Base-by-base conservation (phyloP, 1,140 invertebrate species). In the Achroia grisella region DNA sequence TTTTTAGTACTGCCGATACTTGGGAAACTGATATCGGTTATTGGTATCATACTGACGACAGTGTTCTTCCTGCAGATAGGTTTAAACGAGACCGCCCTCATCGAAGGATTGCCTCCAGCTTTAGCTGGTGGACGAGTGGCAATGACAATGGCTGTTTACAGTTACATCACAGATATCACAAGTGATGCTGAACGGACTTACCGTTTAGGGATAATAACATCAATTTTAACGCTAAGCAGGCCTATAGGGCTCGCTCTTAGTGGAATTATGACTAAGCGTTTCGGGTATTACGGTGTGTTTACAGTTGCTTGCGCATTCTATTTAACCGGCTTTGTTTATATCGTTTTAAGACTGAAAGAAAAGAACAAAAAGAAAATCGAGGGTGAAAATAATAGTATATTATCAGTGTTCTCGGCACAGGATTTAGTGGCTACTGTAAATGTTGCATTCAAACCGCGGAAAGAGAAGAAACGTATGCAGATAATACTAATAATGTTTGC, bases 81-180 rank as follows among this genome's bases (percentile, higher is more conserved):
- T 17, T 49, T 89, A 56, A 88, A 87, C 62, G 75, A 87, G 27
- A 86, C 87, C 6, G 89, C 88, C 1, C 39, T 90, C 9, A 71
- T 87, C 10, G 88, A 89, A 65, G 87, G 84, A 9, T 49, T 90
- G 0, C 79, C 88, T 11, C 87, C 88, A 8, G 88, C 88, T 4
- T 65, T 90, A 30, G 86, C 88, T 23, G 87, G 88, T 12, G 87
- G 89, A 23, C 80, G 87, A 52, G 84, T 88, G 1, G 86, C 86
- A 48, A 76, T 90, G 71, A 84, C 89, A 33, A 89, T 89, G 87
- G 86, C 88, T 2, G 79, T 88, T 6, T 90, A 89, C 53, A 88
- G 88, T 50, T 89, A 89, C 50, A 84, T 89, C 23, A 88, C 89
- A n/a, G 89, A 89, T 56, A 81, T 89, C 3, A 89, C 88, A 13